These are phyloP conservation scores for Etia nguti DNA, from an alignment of 2,113 vertebrate genomes.

Conservation along the genomic window DNA sequence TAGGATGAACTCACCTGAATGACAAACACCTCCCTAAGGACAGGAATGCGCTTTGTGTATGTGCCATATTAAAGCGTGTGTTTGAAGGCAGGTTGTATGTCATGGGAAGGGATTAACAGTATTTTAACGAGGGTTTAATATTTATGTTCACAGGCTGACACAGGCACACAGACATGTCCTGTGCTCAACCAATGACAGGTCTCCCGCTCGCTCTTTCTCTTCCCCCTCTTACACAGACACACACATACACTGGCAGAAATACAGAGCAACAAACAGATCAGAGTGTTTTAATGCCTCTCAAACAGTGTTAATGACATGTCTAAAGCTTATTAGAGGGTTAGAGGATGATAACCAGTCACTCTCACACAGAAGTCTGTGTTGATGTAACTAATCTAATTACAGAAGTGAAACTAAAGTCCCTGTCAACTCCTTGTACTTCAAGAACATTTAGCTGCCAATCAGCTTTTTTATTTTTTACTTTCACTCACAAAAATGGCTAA, in stretches of 20 bases:
- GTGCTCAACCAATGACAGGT: neutral
- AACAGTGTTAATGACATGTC: conserved; percentile 58
- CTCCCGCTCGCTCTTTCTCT: neutral
- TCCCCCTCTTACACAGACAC: neutral
- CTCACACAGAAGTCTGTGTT: conserved; percentile 7
- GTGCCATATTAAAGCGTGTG: neutral
- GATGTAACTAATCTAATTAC: conserved; percentile 72
- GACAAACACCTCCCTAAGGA: conserved; percentile 20
- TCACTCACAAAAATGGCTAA: neutral
- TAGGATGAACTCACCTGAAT: conserved; percentile 8
- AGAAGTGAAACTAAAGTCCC: conserved; percentile 27
- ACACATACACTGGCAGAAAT: neutral
- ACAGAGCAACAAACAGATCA: conserved; percentile 57
- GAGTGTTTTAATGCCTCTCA: conserved; percentile 52
- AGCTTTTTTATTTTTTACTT: neutral
- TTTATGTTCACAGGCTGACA: conserved; percentile 41
- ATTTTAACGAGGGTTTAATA: conserved; percentile 66
- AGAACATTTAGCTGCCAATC: neutral
- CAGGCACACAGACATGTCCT: conserved; percentile 14
- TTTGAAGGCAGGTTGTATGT: conserved; percentile 32
- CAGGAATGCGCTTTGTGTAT: neutral
- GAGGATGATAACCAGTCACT: conserved; percentile 36
- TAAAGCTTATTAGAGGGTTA: conserved; percentile 60
- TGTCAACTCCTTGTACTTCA: neutral
- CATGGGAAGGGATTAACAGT: conserved; percentile 58